A percentile compares a stretch with the other conserved stretches of the same genome.
phyloP scores from a whole-genome alignment of 2,888 invertebrate species.

The Pycnomerus fuliginosus region DNA sequence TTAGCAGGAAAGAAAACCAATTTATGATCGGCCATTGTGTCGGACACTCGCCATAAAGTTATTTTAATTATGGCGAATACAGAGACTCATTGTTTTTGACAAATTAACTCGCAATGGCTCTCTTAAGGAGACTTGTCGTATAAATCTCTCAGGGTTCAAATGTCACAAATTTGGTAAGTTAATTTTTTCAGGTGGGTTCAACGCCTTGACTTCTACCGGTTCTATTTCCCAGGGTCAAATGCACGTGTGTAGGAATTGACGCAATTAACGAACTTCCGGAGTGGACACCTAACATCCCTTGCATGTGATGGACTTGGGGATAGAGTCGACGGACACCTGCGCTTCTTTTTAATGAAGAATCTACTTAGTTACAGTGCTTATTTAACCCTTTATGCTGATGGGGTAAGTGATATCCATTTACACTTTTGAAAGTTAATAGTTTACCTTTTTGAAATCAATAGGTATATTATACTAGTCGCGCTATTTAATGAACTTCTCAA shows the following conservation, averaged over 20 bases:
- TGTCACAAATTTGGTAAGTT: no score
- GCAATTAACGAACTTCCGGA: conserved; percentile 50
- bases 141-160: no score
- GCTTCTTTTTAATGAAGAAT: conserved; percentile 16
- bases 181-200: no score
- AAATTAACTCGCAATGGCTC: conserved; percentile 1
- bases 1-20: conserved; percentile 16
- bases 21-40: conserved; percentile 17
- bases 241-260: conserved; percentile 44
- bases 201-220: no score
- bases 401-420: no score
- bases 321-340: conserved; percentile 33
- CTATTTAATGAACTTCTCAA: no score
- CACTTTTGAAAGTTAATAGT: no score
- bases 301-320: conserved; percentile 37
- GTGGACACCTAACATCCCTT: conserved; percentile 47
- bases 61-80: conserved; percentile 15
- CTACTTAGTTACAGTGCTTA: conserved; percentile 28
- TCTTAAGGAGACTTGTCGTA: no score
- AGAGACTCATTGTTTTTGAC: conserved; percentile 14
- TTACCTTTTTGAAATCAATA: no score
- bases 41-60: conserved; percentile 6
- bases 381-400: conserved; percentile 35
- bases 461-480: no score
- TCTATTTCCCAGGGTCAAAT: conserved; percentile 26